Percentiles rank a stretch among this genome's conserved stretches.
These are phyloP conservation scores for Jacana jacana DNA, from an alignment of 2,113 vertebrate genomes.

Conservation along the genomic window DNA sequence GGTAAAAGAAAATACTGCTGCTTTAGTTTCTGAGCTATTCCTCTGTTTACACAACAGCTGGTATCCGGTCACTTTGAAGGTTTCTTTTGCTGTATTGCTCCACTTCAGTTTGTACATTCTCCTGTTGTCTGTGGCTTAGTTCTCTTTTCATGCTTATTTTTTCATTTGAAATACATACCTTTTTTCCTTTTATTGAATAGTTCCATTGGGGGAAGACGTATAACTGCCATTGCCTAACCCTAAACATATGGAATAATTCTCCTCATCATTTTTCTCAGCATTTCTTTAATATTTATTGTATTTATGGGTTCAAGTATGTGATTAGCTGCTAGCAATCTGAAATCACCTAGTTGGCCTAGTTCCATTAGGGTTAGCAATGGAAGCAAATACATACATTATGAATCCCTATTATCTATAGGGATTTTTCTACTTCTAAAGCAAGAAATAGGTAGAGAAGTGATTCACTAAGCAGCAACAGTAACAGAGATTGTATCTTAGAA, in stretches of 20 bases:
- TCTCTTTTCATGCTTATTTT: background rate
- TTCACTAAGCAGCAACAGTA: background rate
- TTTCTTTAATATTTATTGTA: background rate
- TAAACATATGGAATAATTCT: background rate
- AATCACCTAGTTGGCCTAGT: background rate
- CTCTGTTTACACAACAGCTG: background rate
- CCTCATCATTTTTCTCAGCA: background rate
- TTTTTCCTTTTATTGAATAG: background rate
- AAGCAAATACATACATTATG: background rate
- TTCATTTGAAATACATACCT: background rate
- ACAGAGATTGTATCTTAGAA: background rate
- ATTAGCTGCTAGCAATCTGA: background rate
- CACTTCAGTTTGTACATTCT: background rate
- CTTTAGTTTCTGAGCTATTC: background rate
- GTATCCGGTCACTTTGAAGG: background rate
- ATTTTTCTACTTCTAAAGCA: background rate
- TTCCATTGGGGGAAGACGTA: accelerated
- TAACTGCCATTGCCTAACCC: background rate
- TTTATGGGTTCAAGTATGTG: background rate
- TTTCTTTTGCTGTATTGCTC: background rate
- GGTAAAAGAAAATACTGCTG: background rate
- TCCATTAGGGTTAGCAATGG: background rate
- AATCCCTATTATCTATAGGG: background rate
- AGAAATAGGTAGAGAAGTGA: background rate
- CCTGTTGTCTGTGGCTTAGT: background rate